Base-by-base conservation (phyloP, 2,888 invertebrate genomes). In the Colletes collaris region DNA sequence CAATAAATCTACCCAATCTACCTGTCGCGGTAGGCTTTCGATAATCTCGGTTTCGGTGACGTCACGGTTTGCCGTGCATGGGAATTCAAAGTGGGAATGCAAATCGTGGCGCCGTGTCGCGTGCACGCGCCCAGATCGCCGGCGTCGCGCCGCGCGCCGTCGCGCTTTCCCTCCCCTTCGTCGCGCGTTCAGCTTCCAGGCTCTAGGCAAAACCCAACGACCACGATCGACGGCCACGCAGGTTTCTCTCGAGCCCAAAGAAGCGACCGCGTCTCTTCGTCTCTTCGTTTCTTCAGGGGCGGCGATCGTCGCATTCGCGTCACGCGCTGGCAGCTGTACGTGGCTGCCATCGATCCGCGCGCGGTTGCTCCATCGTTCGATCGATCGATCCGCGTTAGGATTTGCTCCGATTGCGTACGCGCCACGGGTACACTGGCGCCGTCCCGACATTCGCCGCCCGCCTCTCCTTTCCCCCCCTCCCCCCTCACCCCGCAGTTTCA, bases 361-460 rank as follows among this genome's bases (percentile, higher is more conserved):
- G 27, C 27, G 27, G 27, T 27, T 6, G 40, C 5, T 3, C 40
- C 6, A 40, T 19, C 55, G 4, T 6, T 58, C 58, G 58, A 59
- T 40, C 59, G 59, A 35, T 13, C 58, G 58, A 35, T n/a, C 40
- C 58, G 27, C 40, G 60, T 27, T 27, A 37, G 59, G 69, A 58
- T 3, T 70, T 71, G 68, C 66, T 66, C 71, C 79, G 80, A 86
- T 87, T 85, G 87, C 87, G 87, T 87, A 86, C 76, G 76, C 63
- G 79, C 52, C 35, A 83, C 70, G 82, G 83, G 79, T 83, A 78
- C 58, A 72, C 75, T 89, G 89, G 89, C 89, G 89, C 89, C 89
- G 81, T 74, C 82, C 71, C 69, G 79, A 80, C 83, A 84, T 69
- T 74, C 67, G 6, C 62, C 60, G 19, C 16, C n/a, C 68, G 64